phyloP scores from a whole-genome alignment of 2,888 invertebrate species.

The Hoplodrina blanda region DNA sequence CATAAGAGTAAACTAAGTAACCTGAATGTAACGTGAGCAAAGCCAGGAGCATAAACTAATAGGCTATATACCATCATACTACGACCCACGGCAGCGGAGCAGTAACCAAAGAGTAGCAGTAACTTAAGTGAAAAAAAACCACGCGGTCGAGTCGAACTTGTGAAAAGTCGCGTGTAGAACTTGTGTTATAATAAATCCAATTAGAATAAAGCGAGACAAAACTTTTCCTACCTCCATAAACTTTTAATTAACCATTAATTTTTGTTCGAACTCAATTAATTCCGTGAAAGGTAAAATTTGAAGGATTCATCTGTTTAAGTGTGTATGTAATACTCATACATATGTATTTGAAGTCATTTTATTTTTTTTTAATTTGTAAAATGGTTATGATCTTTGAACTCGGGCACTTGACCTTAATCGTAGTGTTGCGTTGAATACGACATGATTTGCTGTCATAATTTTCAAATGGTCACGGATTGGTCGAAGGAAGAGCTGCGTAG shows the following conservation, averaged over 20 bases:
- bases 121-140: too few relatives aligned
- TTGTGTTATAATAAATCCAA: slow-evolving; percentile 14
- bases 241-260: slow-evolving; percentile 42
- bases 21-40: too few relatives aligned
- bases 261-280: slow-evolving; percentile 22
- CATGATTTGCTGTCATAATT: slow-evolving; percentile 32
- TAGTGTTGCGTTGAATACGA: slow-evolving; percentile 35
- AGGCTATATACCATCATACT: too few relatives aligned
- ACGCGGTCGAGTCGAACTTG: too few relatives aligned
- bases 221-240: slow-evolving; percentile 28
- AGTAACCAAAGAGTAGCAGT: too few relatives aligned
- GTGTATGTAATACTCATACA: slow-evolving; percentile 10
- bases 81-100: too few relatives aligned
- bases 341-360: slow-evolving; percentile 16
- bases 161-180: too few relatives aligned
- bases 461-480: not conserved
- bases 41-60: too few relatives aligned
- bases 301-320: slow-evolving; percentile 14
- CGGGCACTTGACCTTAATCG: slow-evolving; percentile 53
- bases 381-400: slow-evolving; percentile 50
- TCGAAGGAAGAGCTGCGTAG: not conserved
- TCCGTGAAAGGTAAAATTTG: slow-evolving; percentile 23
- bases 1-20: too few relatives aligned
- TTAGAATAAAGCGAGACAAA: slow-evolving; percentile 31
- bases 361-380: slow-evolving; percentile 21